Base-by-base conservation (phyloP, 2,797 vertebrate species). In the Danio albolineatus region DNA sequence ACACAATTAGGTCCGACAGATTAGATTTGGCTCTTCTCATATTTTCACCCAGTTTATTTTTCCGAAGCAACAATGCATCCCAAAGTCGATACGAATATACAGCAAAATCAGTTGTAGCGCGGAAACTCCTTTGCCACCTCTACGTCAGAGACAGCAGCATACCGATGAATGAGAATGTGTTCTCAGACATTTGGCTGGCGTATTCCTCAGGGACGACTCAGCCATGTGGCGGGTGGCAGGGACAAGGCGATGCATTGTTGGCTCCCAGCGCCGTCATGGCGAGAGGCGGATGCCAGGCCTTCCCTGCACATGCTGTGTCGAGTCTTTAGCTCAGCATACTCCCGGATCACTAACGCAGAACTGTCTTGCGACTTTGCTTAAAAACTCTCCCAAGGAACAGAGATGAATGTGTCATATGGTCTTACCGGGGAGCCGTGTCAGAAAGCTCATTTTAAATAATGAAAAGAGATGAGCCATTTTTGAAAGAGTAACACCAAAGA, bases 181-280 rank as follows among this genome's bases (percentile, higher is more conserved):
- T 65, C 59, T 71, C 53, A 49, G 36, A 67, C 79, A 69, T 76
- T 73, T 84, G 64, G 46, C 77, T 74, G 73, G 70, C 64, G 10
- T 62, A 16, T 21, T 69, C 69, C 41, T 82, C 19, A 41, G 66
- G 77, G 78, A 69, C 17, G 3, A 43, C 72, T 66, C 56, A 83
- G 66, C 76, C 69, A 82, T 67, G 54, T 78, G 82, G 77, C 60
- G 54, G 64, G 65, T 39, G 54, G 39, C 69, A 71, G 78, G 67
- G 71, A 64, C 69, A 79, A 62, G 69, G 48, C 19, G 43, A 75
- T 67, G 80, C 65, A 79, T 82, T 78, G 74, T 66, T 73, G 80
- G 66, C 53, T 74, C 12, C 36, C 16, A 0, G 19, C 16, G 41
- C 46, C 41, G 49, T 75, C 56, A 75, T 57, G 71, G 76, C 39